phyloP scores from a whole-genome alignment of 2,797 vertebrate genomes.

The Helicolenus hilgendorfi region DNA sequence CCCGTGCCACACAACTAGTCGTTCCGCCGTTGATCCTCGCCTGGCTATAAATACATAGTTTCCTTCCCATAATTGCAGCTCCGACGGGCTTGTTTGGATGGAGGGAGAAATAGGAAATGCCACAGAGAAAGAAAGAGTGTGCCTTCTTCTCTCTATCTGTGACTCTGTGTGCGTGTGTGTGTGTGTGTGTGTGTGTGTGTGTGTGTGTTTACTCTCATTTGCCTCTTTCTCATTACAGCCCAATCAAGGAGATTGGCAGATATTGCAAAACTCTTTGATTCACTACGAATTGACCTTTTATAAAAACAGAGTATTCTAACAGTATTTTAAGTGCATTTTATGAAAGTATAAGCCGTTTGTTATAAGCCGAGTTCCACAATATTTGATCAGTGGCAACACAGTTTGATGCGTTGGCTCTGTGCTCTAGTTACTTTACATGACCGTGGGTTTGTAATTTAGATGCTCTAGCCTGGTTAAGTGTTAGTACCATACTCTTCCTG shows the following conservation, averaged over 20 bases:
- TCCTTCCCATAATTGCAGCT: constrained; percentile 88
- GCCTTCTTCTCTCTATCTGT: constrained; percentile 42
- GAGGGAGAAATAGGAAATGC: constrained; percentile 81
- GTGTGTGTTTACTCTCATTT: constrained; percentile 35
- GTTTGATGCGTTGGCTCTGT: background rate
- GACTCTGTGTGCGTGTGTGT: constrained; percentile 9
- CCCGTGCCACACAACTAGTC: constrained; percentile 84
- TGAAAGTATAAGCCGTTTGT: background rate
- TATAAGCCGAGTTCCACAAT: background rate
- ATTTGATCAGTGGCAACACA: background rate
- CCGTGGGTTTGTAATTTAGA: background rate
- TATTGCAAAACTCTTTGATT: constrained; percentile 43
- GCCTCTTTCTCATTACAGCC: constrained; percentile 59
- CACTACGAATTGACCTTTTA: background rate
- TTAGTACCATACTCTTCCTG: too few relatives aligned
- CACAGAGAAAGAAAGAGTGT: constrained; percentile 58
- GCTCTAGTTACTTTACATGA: constrained; percentile 7
- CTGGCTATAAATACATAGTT: constrained; percentile 90
- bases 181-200: constrained; percentile 25
- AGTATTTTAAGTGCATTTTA: background rate
- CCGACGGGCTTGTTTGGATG: constrained; percentile 82
- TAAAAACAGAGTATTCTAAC: background rate
- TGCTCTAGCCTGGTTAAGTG: background rate
- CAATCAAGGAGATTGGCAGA: constrained; percentile 53
- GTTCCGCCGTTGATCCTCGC: constrained; percentile 84